These are phyloP conservation scores for Peribatodes rhomboidaria DNA, from an alignment of 2,888 invertebrate species.

Conservation along the genomic window DNA sequence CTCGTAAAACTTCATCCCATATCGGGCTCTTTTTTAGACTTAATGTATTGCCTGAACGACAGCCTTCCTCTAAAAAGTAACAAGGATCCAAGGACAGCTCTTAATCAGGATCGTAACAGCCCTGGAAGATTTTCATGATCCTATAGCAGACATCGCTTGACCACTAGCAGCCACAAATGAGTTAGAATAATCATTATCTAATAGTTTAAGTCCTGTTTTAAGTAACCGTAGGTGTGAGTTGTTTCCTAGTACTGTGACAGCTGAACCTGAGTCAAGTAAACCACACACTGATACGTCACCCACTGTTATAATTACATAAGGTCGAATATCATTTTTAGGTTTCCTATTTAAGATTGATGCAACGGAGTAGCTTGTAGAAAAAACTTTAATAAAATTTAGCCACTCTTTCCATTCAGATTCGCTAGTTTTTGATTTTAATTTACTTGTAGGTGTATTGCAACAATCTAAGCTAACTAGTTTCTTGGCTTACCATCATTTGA, in stretches of 20 bases:
- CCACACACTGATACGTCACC: not conserved
- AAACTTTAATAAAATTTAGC: not conserved
- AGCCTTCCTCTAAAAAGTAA: too few relatives aligned
- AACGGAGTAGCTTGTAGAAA: not conserved
- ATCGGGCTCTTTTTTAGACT: too few relatives aligned
- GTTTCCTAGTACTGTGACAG: not conserved
- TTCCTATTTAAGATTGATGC: not conserved
- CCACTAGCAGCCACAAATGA: not conserved
- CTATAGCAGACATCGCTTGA: not conserved
- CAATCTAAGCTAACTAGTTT: not conserved
- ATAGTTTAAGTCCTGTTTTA: not conserved
- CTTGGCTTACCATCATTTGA: not conserved
- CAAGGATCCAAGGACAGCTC: too few relatives aligned
- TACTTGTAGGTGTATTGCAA: not conserved
- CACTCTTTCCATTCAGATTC: not conserved
- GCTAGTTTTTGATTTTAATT: not conserved
- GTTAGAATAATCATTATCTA: not conserved
- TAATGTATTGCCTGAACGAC: too few relatives aligned
- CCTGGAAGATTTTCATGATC: too few relatives aligned
- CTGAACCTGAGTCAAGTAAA: not conserved
- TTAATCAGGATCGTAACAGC: too few relatives aligned
- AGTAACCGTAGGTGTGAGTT: not conserved
- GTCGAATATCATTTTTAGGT: constrained; percentile 2
- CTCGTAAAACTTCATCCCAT: too few relatives aligned
- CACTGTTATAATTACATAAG: not conserved